Conservation (phyloP, 1,140 invertebrate genomes). For the Patella vulgata region DNA sequence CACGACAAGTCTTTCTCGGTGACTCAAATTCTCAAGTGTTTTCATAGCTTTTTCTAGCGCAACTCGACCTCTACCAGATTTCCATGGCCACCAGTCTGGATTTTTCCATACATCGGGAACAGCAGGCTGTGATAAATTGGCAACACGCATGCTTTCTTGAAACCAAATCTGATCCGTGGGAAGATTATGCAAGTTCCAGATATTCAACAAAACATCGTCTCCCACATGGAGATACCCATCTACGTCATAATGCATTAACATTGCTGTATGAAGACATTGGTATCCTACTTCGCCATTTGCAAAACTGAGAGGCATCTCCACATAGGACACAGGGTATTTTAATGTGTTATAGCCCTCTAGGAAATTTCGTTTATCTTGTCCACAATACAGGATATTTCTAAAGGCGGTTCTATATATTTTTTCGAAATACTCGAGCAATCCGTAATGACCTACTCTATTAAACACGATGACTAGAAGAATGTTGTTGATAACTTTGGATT, state of each 20-base stretch:
- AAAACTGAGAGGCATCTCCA: background rate
- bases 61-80: too few species aligned
- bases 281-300: background rate
- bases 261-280: background rate
- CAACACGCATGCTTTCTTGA: too few species aligned
- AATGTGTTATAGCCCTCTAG: background rate
- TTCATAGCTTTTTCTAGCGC: too few species aligned
- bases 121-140: too few species aligned
- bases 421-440: background rate
- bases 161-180: background rate
- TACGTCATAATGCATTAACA: slow-evolving; percentile 9
- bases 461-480: slow-evolving; percentile 4
- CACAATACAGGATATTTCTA: background rate
- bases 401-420: background rate
- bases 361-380: background rate
- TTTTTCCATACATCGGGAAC: too few species aligned
- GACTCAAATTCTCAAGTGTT: too few species aligned
- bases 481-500: background rate
- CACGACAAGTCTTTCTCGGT: background rate
- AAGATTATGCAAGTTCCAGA: slow-evolving; percentile 7
- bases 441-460: background rate
- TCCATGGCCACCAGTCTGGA: too few species aligned
- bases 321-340: background rate
- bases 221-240: slow-evolving; percentile 4
- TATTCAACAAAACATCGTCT: too few species aligned